Evolutionary conservation across 2,797 vertebrate genomes (phyloP), one percentile per base, ranked within the genome.

Genomic region (Serranus cabrilla): DNA sequence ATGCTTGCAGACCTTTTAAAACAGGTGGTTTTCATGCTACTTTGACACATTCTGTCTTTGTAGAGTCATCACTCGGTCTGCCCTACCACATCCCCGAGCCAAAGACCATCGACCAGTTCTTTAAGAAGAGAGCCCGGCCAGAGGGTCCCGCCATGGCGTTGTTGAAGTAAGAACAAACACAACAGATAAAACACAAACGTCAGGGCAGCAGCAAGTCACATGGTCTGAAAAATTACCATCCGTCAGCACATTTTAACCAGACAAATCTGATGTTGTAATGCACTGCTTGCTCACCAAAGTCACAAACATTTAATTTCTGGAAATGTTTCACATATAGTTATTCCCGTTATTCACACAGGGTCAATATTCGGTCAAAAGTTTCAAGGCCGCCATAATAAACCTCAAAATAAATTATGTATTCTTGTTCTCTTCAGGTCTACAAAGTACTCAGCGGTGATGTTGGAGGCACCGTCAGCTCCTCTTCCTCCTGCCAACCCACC

Each of bases 11-110:
- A 17, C 23, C 43, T 45, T 49, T 43, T 23, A 27, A n/a, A 23
- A 34, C 14, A 47, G 14, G 2, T 21, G 10, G 18, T 11, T 21
- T 56, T 34, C 4, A 2, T 46, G 14, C 8, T 27, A 10, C 16
- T 14, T 3, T 43, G 11, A 9, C 0, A 56, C 12, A 10, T 27
- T 66, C 23, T 85, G 4, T 57, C 47, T 13, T 20, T 83, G 75
- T 83, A 99, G 98, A 99, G 87, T 96, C 97, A 0, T 87, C 90
- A 0, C 87, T 97, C 11, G 97, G 97, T 73, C 93, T 99, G 58
- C 98, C 97, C 0, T 99, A 99, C 89, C 97, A 99, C 18, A 68
- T 99, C 76, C 98, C 98, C n/a, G 95, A 97, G 71, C 95, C 96
- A 54, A 99, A 97, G 93, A 97, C 93, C 50, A 84, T 99, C 40